Evolutionary conservation across 2,797 vertebrate genomes (phyloP).

Genomic region (Phrynocephalus vlangalii): DNA sequence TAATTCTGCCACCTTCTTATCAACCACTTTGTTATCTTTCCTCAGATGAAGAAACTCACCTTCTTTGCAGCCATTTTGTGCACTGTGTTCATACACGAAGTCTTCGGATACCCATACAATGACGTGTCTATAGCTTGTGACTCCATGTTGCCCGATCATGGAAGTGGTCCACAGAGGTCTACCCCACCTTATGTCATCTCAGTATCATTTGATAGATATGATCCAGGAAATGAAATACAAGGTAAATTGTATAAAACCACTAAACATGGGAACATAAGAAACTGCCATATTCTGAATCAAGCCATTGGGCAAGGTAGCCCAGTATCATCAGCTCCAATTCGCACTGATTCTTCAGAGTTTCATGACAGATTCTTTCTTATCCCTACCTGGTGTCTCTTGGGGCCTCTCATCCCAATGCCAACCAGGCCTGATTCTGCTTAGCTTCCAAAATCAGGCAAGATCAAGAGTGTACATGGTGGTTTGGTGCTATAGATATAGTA

Average conservation of each 20-base stretch:
- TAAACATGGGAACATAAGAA: not conserved
- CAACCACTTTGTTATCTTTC: slow-evolving; percentile 14
- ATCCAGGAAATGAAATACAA: slow-evolving; percentile 71
- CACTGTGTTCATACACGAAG: slow-evolving; percentile 57
- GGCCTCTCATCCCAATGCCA: no score
- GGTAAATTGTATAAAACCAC: slow-evolving; percentile 55
- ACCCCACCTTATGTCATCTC: slow-evolving; percentile 68
- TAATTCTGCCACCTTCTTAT: not conserved
- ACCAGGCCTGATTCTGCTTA: no score
- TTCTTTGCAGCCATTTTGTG: slow-evolving; percentile 59
- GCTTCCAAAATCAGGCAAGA: no score
- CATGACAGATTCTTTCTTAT: no score
- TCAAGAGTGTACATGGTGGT: no score
- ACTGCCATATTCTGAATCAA: no score
- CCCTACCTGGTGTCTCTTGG: no score
- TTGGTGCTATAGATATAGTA: no score
- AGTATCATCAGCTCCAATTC: no score
- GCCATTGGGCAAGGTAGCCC: no score
- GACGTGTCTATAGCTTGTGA: slow-evolving; percentile 72
- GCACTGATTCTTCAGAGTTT: no score
- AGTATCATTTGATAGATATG: slow-evolving; percentile 67
- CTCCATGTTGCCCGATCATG: slow-evolving; percentile 70
- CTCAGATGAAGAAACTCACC: slow-evolving; percentile 60
- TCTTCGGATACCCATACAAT: slow-evolving; percentile 60
- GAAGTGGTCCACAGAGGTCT: slow-evolving; percentile 64